Base-by-base conservation (phyloP, 2,113 vertebrate species). In the Corythaeola cristata region DNA sequence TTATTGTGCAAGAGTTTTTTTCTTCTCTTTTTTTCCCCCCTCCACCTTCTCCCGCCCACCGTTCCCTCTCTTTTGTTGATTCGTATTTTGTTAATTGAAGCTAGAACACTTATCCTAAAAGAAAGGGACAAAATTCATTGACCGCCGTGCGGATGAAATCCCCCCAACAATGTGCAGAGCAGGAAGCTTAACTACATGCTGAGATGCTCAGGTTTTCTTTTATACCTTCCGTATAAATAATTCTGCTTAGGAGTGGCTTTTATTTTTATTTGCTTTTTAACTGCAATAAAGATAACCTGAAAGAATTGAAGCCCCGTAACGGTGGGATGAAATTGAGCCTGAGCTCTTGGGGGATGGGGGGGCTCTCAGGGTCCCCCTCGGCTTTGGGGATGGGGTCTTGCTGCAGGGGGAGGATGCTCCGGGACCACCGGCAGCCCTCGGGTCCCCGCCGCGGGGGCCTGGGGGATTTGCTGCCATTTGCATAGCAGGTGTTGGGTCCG, bases 401-500 rank as follows among this genome's bases (percentile, higher is more conserved):
- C 8, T 33, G 88, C 8, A 0, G 3, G 44, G 33, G 59, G 41
- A 86, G 80, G 93, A 96, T 89, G 94, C 47, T 74, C 39, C 7
- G 2, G 87, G 78, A 85, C 71, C 78, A 64, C 63, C 21, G 4
- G 9, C 91, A 94, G 94, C 76, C 87, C 5, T 6, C 6, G 1
- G n/a, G 81, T 62, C 67, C 39, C 68, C 77, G 4, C 86, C 1
- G 4, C 47, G 5, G 92, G 93, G 96, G 87, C 86, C 18, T 8
- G 32, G 91, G 95, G 97, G 98, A 98, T 98, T 98, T 98, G 97
- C 94, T 97, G 83, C 81, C 82, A 98, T 99, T 98, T 98, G 98
- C 98, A 98, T 98, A 98, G 98, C 98, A 99, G 98, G 98, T 99
- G 99, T 97, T 98, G 95, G 97, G 86, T 97, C 97, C 97, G 49